These are phyloP conservation scores for Geotrypetes seraphini DNA, from an alignment of 2,797 vertebrate genomes.

Conservation along the genomic window DNA sequence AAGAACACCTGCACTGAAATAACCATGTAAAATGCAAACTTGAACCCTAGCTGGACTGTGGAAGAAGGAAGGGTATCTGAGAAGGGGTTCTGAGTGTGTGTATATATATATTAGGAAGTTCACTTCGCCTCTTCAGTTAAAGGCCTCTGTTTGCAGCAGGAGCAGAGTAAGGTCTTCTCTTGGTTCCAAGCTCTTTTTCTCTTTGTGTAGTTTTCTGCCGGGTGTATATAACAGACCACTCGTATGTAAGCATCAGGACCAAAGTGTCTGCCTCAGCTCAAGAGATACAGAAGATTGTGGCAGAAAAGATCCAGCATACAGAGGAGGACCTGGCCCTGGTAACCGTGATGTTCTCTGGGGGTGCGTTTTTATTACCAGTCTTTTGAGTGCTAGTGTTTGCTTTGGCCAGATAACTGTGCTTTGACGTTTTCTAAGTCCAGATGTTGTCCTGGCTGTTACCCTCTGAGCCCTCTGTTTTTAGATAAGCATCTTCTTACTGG, in stretches of 20 bases:
- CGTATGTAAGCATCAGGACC: slow-evolving; percentile 80
- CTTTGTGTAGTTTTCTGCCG: slow-evolving; percentile 73
- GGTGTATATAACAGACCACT: slow-evolving; percentile 81
- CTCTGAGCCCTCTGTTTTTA: slow-evolving; percentile 38
- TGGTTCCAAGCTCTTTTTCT: slow-evolving; percentile 6
- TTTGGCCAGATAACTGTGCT: too few species aligned
- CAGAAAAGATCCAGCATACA: slow-evolving; percentile 75
- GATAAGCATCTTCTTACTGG: too few species aligned
- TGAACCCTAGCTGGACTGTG: too few species aligned
- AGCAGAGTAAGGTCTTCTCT: too few species aligned
- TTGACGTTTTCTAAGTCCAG: slow-evolving; percentile 20
- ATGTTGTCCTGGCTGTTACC: slow-evolving; percentile 3
- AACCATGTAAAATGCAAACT: too few species aligned
- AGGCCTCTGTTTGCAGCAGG: too few species aligned
- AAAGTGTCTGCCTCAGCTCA: slow-evolving; percentile 62
- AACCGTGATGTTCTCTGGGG: slow-evolving; percentile 71
- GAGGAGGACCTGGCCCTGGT: slow-evolving; percentile 77
- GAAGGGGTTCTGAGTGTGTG: too few species aligned
- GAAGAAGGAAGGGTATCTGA: too few species aligned
- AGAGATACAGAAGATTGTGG: slow-evolving; percentile 75
- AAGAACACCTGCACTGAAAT: too few species aligned
- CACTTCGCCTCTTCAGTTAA: too few species aligned
- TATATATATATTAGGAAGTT: too few species aligned
- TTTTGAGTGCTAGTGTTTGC: too few species aligned
- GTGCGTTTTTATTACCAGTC: slow-evolving; percentile 43